Percentiles rank a stretch among this genome's conserved stretches.
Conservation (phyloP, 2,113 vertebrate genomes). For the Chionodraco myersi region DNA sequence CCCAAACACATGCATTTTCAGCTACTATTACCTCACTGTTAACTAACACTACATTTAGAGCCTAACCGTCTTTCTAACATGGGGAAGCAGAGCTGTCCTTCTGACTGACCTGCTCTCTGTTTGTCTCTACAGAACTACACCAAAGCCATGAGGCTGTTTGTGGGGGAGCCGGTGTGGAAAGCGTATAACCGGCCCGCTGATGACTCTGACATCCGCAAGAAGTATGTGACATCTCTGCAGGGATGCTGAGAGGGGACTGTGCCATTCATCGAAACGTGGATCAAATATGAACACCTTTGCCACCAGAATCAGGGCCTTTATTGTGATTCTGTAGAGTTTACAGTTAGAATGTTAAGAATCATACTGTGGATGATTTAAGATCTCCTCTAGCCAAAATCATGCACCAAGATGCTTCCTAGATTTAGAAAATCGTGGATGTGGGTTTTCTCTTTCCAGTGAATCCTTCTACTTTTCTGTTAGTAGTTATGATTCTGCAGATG, state of each 20-base stretch:
- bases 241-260: constrained; percentile 34
- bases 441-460: neutral
- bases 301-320: neutral
- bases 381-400: neutral
- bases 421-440: neutral
- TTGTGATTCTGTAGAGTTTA: neutral
- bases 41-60: too few relatives aligned
- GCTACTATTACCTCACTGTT: too few relatives aligned
- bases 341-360: neutral
- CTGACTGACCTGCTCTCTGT: neutral
- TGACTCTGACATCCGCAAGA: constrained; percentile 84
- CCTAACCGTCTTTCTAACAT: too few relatives aligned
- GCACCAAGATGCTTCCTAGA: neutral
- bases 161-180: constrained; percentile 94
- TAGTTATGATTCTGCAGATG: neutral
- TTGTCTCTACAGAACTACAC: constrained; percentile 87
- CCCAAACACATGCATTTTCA: too few relatives aligned
- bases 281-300: neutral
- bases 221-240: constrained; percentile 81
- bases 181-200: constrained; percentile 92
- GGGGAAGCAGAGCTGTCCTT: too few relatives aligned
- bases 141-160: constrained; percentile 95
- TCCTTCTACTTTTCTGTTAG: neutral
- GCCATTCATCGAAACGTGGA: neutral
- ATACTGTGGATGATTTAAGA: neutral